Percentiles rank a stretch among this genome's conserved stretches.
Conservation (phyloP, 2,888 invertebrate genomes). For the Cordilura impudica region DNA sequence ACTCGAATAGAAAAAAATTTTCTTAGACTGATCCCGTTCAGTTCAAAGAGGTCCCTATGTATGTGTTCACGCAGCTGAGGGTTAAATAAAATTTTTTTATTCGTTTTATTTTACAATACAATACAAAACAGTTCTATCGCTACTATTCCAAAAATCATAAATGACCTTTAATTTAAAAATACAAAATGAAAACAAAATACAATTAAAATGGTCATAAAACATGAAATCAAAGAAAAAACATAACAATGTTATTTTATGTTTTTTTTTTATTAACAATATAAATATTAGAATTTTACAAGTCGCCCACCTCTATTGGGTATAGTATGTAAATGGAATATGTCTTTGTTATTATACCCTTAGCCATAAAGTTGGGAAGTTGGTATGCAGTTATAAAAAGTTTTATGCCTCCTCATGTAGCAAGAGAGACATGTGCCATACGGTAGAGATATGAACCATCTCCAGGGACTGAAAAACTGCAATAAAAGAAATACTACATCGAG, state of each 20-base stretch:
- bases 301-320: background rate
- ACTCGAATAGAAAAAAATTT: no score
- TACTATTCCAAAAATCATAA: background rate
- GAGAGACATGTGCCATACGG: no score
- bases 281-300: background rate
- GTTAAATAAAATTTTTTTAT: no score
- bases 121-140: background rate
- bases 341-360: background rate
- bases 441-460: no score
- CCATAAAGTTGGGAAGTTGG: no score
- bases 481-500: no score
- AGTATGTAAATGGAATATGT: background rate
- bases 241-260: background rate
- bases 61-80: no score
- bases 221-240: slow-evolving; percentile 7
- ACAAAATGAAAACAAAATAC: slow-evolving; percentile 19
- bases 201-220: slow-evolving; percentile 15
- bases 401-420: no score
- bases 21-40: no score
- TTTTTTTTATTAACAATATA: background rate
- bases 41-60: no score
- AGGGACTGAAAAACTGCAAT: no score
- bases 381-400: no score
- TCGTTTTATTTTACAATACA: background rate
- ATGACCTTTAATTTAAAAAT: slow-evolving; percentile 45